Conservation (phyloP, 1,140 invertebrate genomes). For the Chrysopa pallens region DNA sequence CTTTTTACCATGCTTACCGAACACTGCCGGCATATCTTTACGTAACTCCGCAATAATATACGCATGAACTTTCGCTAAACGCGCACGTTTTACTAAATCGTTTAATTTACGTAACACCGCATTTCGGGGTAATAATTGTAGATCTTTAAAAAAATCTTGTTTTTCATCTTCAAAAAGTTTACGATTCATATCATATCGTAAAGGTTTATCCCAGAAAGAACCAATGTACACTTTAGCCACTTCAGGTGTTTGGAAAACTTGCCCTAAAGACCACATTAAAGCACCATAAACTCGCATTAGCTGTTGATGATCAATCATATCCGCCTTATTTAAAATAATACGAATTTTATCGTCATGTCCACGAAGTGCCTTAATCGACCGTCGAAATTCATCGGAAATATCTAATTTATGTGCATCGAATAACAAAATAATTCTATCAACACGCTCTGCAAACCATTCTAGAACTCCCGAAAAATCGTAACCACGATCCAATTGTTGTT, state of each 20-base stretch:
- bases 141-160: constrained; percentile 55
- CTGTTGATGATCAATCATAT: too few species aligned
- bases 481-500: constrained; percentile 55
- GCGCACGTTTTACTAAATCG: constrained; percentile 58
- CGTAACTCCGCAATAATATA: constrained; percentile 63
- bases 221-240: constrained; percentile 64
- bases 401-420: constrained; percentile 64
- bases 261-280: constrained; percentile 71
- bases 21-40: constrained; percentile 34
- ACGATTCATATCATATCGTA: constrained; percentile 41
- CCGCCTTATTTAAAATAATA: too few species aligned
- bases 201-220: constrained; percentile 62
- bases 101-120: constrained; percentile 63
- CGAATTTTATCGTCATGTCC: too few species aligned
- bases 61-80: constrained; percentile 66
- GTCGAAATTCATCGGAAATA: constrained; percentile 53
- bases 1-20: constrained; percentile 64
- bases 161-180: constrained; percentile 56
- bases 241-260: constrained; percentile 58
- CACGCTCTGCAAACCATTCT: constrained; percentile 65
- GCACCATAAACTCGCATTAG: too few species aligned
- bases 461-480: constrained; percentile 59
- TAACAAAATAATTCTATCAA: constrained; percentile 51
- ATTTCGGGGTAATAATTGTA: constrained; percentile 54
- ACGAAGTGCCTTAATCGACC: constrained; percentile 53